A percentile compares a stretch with the other conserved stretches of the same genome.
Evolutionary conservation across 2,888 invertebrate species (phyloP).

Genomic region (Harpagoxenus sublaevis): DNA sequence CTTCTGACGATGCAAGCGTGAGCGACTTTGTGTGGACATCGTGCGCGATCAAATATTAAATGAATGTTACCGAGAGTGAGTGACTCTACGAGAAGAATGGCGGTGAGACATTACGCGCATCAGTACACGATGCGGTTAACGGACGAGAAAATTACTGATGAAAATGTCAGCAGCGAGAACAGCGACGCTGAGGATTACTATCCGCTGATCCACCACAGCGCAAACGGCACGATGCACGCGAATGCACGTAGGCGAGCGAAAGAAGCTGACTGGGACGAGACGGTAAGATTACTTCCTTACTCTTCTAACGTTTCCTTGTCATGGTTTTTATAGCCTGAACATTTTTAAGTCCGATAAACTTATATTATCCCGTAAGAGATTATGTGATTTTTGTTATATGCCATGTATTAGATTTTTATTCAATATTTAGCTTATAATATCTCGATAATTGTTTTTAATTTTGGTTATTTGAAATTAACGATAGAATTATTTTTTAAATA

Average conservation of each 20-base stretch:
- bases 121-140: conserved; percentile 35
- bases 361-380: background rate
- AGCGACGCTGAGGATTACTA: conserved; percentile 47
- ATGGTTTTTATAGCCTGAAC: background rate
- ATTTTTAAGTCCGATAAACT: background rate
- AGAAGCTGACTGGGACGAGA: background rate
- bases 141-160: conserved; percentile 35
- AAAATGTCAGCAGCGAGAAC: conserved; percentile 48
- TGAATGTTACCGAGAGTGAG: conserved; percentile 36
- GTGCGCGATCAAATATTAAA: conserved; percentile 4
- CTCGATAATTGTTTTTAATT: background rate
- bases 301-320: background rate
- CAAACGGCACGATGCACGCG: background rate
- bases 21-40: background rate
- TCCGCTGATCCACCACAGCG: conserved; percentile 13
- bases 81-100: conserved; percentile 17
- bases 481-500: background rate
- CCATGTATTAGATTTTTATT: too few species aligned
- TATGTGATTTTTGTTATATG: background rate
- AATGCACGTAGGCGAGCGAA: background rate
- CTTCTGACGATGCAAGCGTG: background rate
- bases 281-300: conserved; percentile 32
- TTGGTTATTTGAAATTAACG: background rate
- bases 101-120: conserved; percentile 50
- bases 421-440: too few species aligned